A percentile compares a stretch with the other conserved stretches of the same genome.
Conservation (phyloP, 2,113 vertebrate genomes). For the Diphyllodes magnificus region DNA sequence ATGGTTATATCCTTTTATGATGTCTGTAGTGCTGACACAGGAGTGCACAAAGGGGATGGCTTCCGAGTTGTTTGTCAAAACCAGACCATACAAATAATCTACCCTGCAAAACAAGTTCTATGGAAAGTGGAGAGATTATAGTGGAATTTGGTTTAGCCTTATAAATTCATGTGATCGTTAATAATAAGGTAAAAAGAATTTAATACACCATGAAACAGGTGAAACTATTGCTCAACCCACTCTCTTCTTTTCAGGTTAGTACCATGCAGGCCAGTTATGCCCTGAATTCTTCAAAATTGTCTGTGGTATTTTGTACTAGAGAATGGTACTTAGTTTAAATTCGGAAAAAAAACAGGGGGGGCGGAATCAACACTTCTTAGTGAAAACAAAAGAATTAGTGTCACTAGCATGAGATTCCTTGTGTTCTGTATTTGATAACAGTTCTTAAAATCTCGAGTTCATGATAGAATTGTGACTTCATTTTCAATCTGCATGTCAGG, state of each 20-base stretch:
- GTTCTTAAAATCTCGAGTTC: not conserved
- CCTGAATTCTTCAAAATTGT: not conserved
- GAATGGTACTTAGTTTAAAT: not conserved
- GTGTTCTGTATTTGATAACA: not conserved
- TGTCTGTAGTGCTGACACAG: not conserved
- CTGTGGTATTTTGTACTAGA: not conserved
- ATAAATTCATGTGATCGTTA: not conserved
- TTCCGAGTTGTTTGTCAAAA: not conserved
- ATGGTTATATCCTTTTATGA: not conserved
- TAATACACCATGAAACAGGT: not conserved
- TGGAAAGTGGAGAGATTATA: not conserved
- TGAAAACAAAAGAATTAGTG: not conserved
- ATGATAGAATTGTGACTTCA: not conserved
- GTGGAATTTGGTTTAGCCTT: not conserved
- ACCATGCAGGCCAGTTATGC: not conserved
- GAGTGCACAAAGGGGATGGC: not conserved
- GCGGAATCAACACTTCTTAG: rapidly evolving
- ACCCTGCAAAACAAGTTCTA: not conserved
- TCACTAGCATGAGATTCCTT: not conserved
- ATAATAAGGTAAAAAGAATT: not conserved
- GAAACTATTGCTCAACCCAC: not conserved
- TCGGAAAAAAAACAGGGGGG: rapidly evolving
- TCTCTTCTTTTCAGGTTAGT: not conserved
- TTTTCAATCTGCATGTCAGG: not conserved
- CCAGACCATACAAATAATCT: not conserved